phyloP scores from a whole-genome alignment of 2,113 vertebrate genomes.

The Leptosomus discolor region DNA sequence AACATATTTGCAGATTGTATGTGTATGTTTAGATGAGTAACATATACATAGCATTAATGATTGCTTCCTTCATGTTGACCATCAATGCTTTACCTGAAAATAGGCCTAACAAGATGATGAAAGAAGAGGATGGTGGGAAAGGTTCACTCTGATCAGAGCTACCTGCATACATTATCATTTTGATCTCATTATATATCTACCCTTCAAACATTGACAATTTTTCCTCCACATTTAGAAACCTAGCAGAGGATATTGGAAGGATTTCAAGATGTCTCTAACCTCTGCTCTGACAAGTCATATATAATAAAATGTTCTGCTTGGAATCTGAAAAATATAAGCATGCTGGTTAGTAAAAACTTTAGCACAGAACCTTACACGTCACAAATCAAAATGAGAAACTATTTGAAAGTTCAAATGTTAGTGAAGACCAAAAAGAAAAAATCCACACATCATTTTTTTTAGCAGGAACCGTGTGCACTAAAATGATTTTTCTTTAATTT shows the following conservation, averaged over 20 bases:
- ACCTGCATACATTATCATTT: background rate
- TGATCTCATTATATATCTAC: background rate
- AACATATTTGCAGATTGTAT: background rate
- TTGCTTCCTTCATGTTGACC: background rate
- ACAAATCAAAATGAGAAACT: constrained; percentile 31
- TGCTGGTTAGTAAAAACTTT: background rate
- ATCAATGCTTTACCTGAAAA: background rate
- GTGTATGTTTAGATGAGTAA: background rate
- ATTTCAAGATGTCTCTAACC: background rate
- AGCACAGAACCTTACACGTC: background rate
- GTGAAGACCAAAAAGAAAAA: background rate
- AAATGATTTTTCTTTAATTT: background rate
- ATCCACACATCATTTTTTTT: background rate
- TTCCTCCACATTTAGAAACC: constrained; percentile 10
- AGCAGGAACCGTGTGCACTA: background rate
- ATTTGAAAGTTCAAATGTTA: constrained; percentile 27
- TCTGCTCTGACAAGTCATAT: background rate
- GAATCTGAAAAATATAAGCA: background rate
- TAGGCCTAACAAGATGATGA: background rate
- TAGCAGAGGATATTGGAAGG: background rate
- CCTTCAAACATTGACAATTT: background rate
- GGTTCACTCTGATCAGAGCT: background rate
- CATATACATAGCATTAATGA: background rate
- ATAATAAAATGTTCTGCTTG: background rate
- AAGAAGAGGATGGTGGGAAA: background rate